Evolutionary conservation across 2,888 invertebrate species (phyloP), one percentile per base, ranked within the genome.

Genomic region (Scaeva pyrastri): DNA sequence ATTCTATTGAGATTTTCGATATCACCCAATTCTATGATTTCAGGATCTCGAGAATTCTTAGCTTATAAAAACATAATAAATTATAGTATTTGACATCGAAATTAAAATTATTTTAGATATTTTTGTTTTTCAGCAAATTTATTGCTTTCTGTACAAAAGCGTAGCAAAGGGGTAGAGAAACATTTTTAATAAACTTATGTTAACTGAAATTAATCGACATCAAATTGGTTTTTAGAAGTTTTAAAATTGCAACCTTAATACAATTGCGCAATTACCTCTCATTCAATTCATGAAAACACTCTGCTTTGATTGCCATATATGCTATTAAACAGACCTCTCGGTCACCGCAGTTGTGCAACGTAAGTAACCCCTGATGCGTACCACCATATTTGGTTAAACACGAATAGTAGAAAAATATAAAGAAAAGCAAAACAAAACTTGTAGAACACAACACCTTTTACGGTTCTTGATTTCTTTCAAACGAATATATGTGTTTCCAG

Each of bases 371-470:
- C 77, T 76, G 85, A 76, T 85, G 81, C 76, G 68, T 77, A 64
- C 56, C 16, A 21, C 85, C 73, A 81, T 81, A 81, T 77, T 64
- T 70, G 64, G 81, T 36, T 58, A 73, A 41, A 68, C 56, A 70
- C 56, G 39, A 43, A 43, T 21, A 36, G 4, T 43, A 56, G 26
- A 72, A 48, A 36, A 66, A 50, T 60, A 39, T 21, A 14, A 50
- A 48, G 23, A 16, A 45, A 55, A 48, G 16, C 16, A 26, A 78
- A 66, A 50, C 4, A 41, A 58, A 41, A 66, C 62, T 60, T 26
- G 50, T 72, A 72, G 71, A 80, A 76, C 52, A 85, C 72, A 73
- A 36, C 58, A 43, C 85, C 85, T 64, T 86, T 81, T 86, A 86
- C 52, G 85, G 85, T 77, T 81, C 31, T 76, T 79, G 73, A 60